phyloP scores from a whole-genome alignment of 2,888 invertebrate species.

The Coenonympha arcania region DNA sequence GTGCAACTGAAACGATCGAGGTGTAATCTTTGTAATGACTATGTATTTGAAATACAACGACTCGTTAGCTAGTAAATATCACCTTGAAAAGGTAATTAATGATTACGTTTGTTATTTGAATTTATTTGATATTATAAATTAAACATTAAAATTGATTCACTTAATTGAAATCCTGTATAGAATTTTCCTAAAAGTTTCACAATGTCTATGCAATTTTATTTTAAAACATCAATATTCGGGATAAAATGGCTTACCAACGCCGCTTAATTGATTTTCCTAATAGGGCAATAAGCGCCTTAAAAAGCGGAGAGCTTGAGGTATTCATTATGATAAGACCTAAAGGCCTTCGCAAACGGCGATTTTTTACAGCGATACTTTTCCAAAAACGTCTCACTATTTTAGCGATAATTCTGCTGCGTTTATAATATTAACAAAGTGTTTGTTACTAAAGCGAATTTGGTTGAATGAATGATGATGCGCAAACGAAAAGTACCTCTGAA shows the following conservation, averaged over 20 bases:
- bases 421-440: too few species aligned
- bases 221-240: background rate
- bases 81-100: conserved; percentile 13
- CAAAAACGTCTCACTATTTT: too few species aligned
- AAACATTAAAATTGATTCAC: background rate
- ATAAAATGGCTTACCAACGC: background rate
- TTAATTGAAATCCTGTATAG: too few species aligned
- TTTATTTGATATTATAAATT: too few species aligned
- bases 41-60: conserved; percentile 49
- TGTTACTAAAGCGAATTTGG: too few species aligned
- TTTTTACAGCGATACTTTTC: too few species aligned
- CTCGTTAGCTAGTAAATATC: conserved; percentile 4
- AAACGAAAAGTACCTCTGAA: too few species aligned
- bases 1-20: conserved; percentile 24
- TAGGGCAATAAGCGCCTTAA: conserved; percentile 10
- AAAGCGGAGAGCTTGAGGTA: conserved; percentile 4
- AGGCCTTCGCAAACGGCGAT: too few species aligned
- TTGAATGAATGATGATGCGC: too few species aligned
- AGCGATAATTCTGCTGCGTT: too few species aligned
- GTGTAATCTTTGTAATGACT: conserved; percentile 25
- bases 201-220: background rate
- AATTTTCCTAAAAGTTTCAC: background rate
- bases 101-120: background rate
- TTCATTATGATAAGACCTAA: conserved; percentile 10
- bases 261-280: conserved; percentile 12